Conservation (phyloP, 2,113 vertebrate genomes). For the Ochotona curzoniae region DNA sequence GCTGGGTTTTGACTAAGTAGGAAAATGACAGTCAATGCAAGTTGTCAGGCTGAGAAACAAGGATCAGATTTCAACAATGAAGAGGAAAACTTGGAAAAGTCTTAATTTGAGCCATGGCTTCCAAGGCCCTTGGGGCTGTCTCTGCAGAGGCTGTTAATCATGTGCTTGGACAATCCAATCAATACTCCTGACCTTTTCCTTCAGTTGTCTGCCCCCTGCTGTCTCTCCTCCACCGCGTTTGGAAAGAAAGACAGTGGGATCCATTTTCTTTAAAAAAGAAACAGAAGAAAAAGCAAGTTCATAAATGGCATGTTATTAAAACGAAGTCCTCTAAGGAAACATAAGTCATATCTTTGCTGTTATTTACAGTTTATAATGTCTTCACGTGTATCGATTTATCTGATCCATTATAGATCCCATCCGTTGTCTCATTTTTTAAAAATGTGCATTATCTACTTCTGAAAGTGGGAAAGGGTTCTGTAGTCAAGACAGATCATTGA, state of each 20-base stretch:
- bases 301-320: conserved; percentile 22
- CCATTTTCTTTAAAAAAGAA: conserved; percentile 33
- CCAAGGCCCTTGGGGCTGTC: background rate
- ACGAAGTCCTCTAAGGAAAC: conserved; percentile 29
- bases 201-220: conserved; percentile 47
- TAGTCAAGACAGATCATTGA: background rate
- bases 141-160: conserved; percentile 48
- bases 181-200: conserved; percentile 42
- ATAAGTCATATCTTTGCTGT: background rate
- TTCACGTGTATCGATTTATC: background rate
- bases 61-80: conserved; percentile 25
- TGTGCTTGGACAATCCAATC: conserved; percentile 38
- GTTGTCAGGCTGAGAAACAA: conserved; percentile 21
- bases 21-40: background rate
- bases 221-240: conserved; percentile 17
- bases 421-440: background rate
- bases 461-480: conserved; percentile 23
- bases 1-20: background rate
- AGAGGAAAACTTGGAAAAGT: conserved; percentile 52
- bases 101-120: conserved; percentile 56
- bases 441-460: conserved; percentile 19
- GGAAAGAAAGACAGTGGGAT: conserved; percentile 34
- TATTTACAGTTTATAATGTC: background rate
- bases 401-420: background rate
- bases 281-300: background rate